A percentile compares a stretch with the other conserved stretches of the same genome.
These are phyloP conservation scores for Leptestheria dahalacensis DNA, from an alignment of 1,140 invertebrate species.

Conservation along the genomic window DNA sequence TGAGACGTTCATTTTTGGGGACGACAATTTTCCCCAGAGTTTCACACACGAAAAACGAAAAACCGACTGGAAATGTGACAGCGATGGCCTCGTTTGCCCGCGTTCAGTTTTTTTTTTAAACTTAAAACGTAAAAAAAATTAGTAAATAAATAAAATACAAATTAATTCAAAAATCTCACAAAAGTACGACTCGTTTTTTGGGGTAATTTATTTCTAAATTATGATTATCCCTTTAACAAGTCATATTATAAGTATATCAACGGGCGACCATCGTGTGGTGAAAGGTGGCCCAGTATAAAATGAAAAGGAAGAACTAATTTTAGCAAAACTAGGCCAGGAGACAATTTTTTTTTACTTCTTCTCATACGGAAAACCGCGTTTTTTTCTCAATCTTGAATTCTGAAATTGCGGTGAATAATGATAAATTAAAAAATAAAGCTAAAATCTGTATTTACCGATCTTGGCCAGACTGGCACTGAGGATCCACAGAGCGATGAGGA, in stretches of 20 bases:
- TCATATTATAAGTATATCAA: no score
- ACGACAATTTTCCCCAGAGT: background rate
- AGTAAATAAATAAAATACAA: no score
- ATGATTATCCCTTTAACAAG: no score
- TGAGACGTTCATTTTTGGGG: background rate
- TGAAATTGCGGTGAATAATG: background rate
- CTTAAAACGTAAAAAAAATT: no score
- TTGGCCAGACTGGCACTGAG: conserved; percentile 84
- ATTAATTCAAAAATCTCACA: no score
- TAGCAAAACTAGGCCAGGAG: background rate
- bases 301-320: background rate
- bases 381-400: background rate
- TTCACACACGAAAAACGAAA: no score
- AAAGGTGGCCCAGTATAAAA: background rate
- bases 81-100: no score
- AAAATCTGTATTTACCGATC: conserved; percentile 56
- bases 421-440: background rate
- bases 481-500: conserved; percentile 87
- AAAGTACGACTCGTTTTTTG: no score
- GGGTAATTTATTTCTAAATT: no score
- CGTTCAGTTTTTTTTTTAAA: no score
- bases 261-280: no score
- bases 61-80: no score
- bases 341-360: background rate
- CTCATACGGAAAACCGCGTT: background rate